Conservation (phyloP, 1,140 invertebrate genomes). For the Cheumatopsyche charites region DNA sequence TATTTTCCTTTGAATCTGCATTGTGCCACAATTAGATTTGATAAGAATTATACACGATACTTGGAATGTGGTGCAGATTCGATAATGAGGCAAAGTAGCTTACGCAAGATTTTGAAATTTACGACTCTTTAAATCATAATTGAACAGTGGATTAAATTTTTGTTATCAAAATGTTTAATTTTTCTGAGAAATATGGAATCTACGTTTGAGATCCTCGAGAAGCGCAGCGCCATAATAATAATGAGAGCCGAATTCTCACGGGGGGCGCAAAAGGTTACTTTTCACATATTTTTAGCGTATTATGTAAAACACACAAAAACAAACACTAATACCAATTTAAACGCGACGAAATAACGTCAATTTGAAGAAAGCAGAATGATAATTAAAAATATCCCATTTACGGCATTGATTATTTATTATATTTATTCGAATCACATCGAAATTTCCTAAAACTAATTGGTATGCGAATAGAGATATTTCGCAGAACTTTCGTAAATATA, state of each 20-base stretch:
- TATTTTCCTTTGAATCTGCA: too few species aligned
- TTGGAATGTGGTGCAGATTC: too few species aligned
- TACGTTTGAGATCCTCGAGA: constrained; percentile 10
- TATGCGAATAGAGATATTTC: neutral
- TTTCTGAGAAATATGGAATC: neutral
- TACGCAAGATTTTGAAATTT: too few species aligned
- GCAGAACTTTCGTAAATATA: neutral
- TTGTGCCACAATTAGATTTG: too few species aligned
- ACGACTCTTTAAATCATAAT: too few species aligned
- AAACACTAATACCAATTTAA: neutral
- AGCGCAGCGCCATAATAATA: constrained; percentile 21
- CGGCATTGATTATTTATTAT: neutral
- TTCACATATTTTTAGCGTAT: constrained; percentile 23
- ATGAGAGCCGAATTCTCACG: constrained; percentile 18
- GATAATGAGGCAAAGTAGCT: too few species aligned
- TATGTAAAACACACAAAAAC: constrained; percentile 8
- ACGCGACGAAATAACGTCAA: neutral
- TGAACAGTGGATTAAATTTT: too few species aligned
- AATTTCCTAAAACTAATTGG: neutral
- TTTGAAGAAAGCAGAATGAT: neutral
- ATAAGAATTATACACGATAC: too few species aligned
- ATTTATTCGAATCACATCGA: neutral
- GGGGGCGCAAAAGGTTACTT: constrained; percentile 30
- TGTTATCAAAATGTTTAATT: neutral
- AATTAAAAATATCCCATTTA: neutral